Percentiles rank a stretch among this genome's conserved stretches.
Evolutionary conservation across 2,113 vertebrate genomes (phyloP).

Genomic region (Anser brachyrhynchus): DNA sequence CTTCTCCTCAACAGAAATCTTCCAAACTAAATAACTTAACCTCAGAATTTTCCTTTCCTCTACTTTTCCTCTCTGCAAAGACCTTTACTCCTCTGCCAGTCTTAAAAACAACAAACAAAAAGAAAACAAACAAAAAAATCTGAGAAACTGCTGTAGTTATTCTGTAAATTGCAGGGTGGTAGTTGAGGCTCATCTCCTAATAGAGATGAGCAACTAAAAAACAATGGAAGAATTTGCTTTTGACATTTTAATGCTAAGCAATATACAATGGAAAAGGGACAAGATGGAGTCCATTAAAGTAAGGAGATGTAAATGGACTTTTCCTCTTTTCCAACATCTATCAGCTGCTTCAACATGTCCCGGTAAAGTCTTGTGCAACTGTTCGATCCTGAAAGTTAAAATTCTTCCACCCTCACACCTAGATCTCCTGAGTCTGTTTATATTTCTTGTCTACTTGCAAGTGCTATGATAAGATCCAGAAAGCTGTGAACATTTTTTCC

Average conservation of each 20-base stretch:
- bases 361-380: neutral
- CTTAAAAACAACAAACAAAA: neutral
- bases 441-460: constrained; percentile 23
- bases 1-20: neutral
- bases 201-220: neutral
- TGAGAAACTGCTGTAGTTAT: neutral
- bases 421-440: neutral
- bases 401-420: neutral
- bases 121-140: neutral
- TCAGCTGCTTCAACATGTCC: neutral
- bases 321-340: neutral
- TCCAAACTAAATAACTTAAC: neutral
- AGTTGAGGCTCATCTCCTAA: neutral
- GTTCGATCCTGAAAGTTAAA: neutral
- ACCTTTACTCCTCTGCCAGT: neutral
- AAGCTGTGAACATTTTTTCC: constrained; percentile 35
- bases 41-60: neutral
- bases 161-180: neutral
- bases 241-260: neutral
- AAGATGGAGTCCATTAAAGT: neutral
- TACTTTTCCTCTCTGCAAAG: neutral
- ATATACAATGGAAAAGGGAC: neutral
- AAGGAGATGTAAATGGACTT: neutral
- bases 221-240: neutral
- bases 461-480: neutral